phyloP scores from a whole-genome alignment of 2,113 vertebrate genomes.

The Entomyzon cyanotis region DNA sequence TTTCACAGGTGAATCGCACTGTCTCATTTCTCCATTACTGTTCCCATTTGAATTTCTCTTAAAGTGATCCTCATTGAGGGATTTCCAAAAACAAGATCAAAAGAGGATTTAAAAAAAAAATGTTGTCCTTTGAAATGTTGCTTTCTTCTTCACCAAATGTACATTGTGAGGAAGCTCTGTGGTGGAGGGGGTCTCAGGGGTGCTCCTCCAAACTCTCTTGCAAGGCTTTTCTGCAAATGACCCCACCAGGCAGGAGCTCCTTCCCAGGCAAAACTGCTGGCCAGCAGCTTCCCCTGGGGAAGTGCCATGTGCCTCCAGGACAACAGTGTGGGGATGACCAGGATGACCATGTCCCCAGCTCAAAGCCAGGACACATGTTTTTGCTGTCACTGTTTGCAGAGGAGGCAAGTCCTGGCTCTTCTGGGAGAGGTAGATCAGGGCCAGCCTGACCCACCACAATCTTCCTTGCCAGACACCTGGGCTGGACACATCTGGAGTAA shows the following conservation, averaged over 20 bases:
- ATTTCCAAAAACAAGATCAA: neutral
- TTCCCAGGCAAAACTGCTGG: neutral
- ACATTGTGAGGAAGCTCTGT: neutral
- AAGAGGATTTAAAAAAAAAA: neutral
- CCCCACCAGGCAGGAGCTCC: neutral
- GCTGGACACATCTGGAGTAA: neutral
- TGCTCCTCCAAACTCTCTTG: accelerated
- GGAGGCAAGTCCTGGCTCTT: neutral
- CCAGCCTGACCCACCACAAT: neutral
- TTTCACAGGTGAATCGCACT: neutral
- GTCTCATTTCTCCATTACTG: neutral
- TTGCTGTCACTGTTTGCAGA: neutral
- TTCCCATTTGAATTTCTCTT: neutral
- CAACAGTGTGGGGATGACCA: neutral
- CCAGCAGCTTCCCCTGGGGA: neutral
- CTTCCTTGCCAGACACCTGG: neutral
- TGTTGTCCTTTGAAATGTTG: accelerated
- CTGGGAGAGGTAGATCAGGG: neutral
- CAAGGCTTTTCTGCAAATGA: neutral
- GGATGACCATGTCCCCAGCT: neutral
- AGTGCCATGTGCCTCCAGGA: neutral
- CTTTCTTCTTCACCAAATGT: neutral
- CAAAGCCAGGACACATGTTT: neutral
- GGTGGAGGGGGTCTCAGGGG: neutral
- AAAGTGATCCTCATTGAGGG: neutral